phyloP scores from a whole-genome alignment of 1,140 invertebrate species.

The Eufriesea mexicana region DNA sequence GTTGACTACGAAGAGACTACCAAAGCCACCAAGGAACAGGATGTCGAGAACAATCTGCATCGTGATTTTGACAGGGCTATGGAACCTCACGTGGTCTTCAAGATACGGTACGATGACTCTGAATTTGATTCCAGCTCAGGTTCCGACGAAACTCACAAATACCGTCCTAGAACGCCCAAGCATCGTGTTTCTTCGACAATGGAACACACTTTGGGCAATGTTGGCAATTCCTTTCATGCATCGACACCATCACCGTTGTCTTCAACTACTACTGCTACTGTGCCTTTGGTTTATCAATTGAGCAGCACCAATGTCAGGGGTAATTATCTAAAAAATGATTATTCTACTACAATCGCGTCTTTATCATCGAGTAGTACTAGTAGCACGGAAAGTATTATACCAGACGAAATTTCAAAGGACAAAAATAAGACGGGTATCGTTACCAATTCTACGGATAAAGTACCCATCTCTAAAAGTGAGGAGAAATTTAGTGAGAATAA shows the following conservation, averaged over 20 bases:
- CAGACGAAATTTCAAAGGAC: not conserved
- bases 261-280: slow-evolving; percentile 30
- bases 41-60: slow-evolving; percentile 40
- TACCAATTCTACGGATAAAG: not conserved
- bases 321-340: not conserved
- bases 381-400: not conserved
- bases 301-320: not conserved
- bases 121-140: slow-evolving; percentile 74
- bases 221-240: slow-evolving; percentile 62
- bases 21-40: slow-evolving; percentile 23
- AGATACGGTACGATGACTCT: slow-evolving; percentile 78
- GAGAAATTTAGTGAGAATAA: slow-evolving; percentile 11
- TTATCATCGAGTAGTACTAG: not conserved
- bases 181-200: slow-evolving; percentile 33
- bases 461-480: not conserved
- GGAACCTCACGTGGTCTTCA: slow-evolving; percentile 78
- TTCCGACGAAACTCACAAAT: slow-evolving; percentile 63
- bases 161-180: slow-evolving; percentile 24
- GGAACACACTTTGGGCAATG: slow-evolving; percentile 35
- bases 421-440: not conserved
- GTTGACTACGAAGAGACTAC: slow-evolving; percentile 46
- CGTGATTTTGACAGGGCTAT: slow-evolving; percentile 71
- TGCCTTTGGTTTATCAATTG: slow-evolving; percentile 55
- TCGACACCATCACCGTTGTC: slow-evolving; percentile 25
- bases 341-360: not conserved